Conservation (phyloP, 2,888 invertebrate genomes). For the Parelbella ahira region DNA sequence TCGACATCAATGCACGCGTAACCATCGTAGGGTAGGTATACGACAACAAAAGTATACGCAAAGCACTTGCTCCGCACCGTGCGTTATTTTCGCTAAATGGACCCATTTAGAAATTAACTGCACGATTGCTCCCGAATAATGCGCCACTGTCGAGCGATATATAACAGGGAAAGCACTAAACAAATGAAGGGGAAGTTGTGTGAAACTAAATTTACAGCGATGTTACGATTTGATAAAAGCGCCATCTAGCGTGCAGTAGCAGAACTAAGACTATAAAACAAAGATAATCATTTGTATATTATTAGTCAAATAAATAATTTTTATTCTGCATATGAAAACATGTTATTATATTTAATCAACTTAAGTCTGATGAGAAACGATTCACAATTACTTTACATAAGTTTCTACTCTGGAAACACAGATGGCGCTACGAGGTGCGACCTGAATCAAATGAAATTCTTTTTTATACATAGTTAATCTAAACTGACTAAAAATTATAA, state of each 20-base stretch:
- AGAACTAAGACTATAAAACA: slow-evolving; percentile 28
- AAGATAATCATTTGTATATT: too few relatives aligned
- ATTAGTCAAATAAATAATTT: too few relatives aligned
- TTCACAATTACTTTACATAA: too few relatives aligned
- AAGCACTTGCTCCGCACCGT: slow-evolving; percentile 46
- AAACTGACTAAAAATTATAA: too few relatives aligned
- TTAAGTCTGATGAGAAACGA: too few relatives aligned
- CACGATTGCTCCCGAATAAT: slow-evolving; percentile 70
- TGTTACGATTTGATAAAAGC: slow-evolving; percentile 25
- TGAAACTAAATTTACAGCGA: background rate
- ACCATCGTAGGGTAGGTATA: too few relatives aligned
- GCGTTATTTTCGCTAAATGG: slow-evolving; percentile 70
- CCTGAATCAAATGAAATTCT: too few relatives aligned
- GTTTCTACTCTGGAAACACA: slow-evolving; percentile 5
- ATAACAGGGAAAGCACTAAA: slow-evolving; percentile 44
- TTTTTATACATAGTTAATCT: too few relatives aligned
- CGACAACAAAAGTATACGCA: slow-evolving; percentile 49
- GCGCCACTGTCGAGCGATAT: slow-evolving; percentile 49
- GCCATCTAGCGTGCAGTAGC: slow-evolving; percentile 50
- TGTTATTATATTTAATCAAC: too few relatives aligned
- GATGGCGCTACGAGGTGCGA: slow-evolving; percentile 21
- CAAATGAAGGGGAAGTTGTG: slow-evolving; percentile 39
- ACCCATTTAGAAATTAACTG: slow-evolving; percentile 73
- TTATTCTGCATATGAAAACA: too few relatives aligned
- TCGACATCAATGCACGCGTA: too few relatives aligned